Percentiles rank a stretch among this genome's conserved stretches.
Conservation (phyloP, 1,140 invertebrate genomes). For the Whitmania pigra region DNA sequence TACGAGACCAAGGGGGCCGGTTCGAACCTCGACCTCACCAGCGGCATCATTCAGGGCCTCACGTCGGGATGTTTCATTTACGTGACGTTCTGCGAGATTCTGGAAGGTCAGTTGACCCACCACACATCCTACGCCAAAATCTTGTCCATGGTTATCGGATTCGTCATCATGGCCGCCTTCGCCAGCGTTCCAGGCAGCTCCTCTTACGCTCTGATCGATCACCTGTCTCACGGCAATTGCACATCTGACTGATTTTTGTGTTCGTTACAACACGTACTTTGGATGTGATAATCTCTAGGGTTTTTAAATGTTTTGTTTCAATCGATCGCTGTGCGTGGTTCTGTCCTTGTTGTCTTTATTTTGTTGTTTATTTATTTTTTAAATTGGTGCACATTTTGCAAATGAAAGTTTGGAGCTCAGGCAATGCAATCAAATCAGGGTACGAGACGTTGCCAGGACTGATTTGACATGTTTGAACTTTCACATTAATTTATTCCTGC, state of each 20-base stretch:
- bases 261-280: background rate
- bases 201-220: constrained; percentile 17
- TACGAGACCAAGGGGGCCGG: constrained; percentile 15
- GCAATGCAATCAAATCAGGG: too few species aligned
- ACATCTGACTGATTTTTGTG: background rate
- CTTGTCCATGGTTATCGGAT: constrained; percentile 19
- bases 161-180: constrained; percentile 21
- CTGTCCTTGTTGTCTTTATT: too few species aligned
- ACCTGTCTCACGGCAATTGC: background rate
- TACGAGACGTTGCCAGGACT: too few species aligned
- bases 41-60: constrained; percentile 51
- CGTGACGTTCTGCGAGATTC: constrained; percentile 78
- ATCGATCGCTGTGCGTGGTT: too few species aligned
- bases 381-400: too few species aligned
- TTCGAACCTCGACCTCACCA: constrained; percentile 35
- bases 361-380: too few species aligned
- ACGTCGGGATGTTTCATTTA: constrained; percentile 81
- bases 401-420: too few species aligned
- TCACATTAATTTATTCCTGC: too few species aligned
- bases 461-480: too few species aligned
- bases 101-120: constrained; percentile 49
- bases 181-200: constrained; percentile 21
- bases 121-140: constrained; percentile 18
- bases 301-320: too few species aligned
- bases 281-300: too few species aligned